phyloP scores from a whole-genome alignment of 2,888 invertebrate genomes.

The Linnaemya vulpina region DNA sequence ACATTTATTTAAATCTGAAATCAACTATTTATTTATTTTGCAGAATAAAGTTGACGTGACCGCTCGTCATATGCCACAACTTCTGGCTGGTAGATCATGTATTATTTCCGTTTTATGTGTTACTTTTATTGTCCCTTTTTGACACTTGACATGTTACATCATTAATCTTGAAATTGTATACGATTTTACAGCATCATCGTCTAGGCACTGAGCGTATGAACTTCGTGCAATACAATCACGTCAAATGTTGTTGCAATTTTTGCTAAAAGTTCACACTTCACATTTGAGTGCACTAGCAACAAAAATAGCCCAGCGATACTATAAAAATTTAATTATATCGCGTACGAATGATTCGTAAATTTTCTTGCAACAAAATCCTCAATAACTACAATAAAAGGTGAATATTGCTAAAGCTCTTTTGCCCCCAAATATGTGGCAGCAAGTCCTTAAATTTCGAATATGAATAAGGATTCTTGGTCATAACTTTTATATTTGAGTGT shows the following conservation, averaged over 20 bases:
- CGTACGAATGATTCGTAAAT: too few species aligned
- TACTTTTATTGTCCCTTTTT: slow-evolving; percentile 50
- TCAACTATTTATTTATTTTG: slow-evolving; percentile 57
- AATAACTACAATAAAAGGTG: background rate
- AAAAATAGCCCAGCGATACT: background rate
- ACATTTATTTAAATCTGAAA: slow-evolving; percentile 58
- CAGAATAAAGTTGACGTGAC: slow-evolving; percentile 40
- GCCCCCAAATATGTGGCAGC: too few species aligned
- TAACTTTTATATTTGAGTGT: too few species aligned
- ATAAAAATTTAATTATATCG: too few species aligned
- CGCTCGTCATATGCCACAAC: slow-evolving; percentile 19
- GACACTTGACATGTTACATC: slow-evolving; percentile 68
- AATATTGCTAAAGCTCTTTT: too few species aligned
- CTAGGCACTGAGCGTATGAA: background rate
- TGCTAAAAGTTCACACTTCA: slow-evolving; percentile 44
- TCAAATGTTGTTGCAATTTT: background rate
- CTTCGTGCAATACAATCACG: slow-evolving; percentile 24
- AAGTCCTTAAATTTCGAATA: too few species aligned
- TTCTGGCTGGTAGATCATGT: background rate
- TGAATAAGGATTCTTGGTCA: too few species aligned
- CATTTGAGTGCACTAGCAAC: slow-evolving; percentile 37
- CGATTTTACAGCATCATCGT: slow-evolving; percentile 14
- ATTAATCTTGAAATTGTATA: slow-evolving; percentile 63
- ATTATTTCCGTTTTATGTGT: slow-evolving; percentile 16
- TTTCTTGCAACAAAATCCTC: too few species aligned